Evolutionary conservation across 2,888 invertebrate genomes (phyloP).

Genomic region (Drosophila subquinaria): DNA sequence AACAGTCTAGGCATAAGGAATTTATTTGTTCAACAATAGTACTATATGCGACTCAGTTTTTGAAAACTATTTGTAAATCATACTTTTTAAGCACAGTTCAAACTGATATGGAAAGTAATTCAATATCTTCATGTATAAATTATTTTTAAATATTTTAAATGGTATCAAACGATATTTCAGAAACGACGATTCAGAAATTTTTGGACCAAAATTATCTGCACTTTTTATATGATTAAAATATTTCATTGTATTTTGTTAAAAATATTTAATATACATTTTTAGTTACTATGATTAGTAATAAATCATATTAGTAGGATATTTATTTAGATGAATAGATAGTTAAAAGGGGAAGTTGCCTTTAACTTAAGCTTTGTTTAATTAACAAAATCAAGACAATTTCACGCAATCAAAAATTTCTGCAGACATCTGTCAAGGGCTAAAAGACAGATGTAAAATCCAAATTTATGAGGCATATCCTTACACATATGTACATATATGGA

Average conservation of each 20-base stretch:
- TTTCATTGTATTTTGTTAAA: too few species aligned
- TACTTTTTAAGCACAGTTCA: not conserved
- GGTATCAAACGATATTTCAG: too few species aligned
- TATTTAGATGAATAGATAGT: not conserved
- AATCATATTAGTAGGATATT: not conserved
- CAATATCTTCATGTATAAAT: not conserved
- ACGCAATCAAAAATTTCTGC: conserved; percentile 1
- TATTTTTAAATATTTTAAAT: not conserved
- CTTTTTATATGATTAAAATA: too few species aligned
- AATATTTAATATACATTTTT: too few species aligned
- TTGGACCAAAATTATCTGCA: not conserved
- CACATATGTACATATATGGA: not conserved
- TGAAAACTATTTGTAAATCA: not conserved
- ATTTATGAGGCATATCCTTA: not conserved
- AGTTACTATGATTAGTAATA: not conserved
- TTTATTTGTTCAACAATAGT: not conserved
- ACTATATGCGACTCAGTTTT: not conserved
- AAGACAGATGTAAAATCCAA: not conserved
- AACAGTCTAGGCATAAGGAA: not conserved
- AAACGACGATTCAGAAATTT: too few species aligned
- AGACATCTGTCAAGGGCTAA: not conserved
- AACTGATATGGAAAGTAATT: not conserved
- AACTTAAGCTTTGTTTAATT: not conserved
- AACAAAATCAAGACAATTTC: not conserved
- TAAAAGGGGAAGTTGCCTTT: not conserved